Base-by-base conservation (phyloP, 2,888 invertebrate genomes). In the Dascillus cervinus region DNA sequence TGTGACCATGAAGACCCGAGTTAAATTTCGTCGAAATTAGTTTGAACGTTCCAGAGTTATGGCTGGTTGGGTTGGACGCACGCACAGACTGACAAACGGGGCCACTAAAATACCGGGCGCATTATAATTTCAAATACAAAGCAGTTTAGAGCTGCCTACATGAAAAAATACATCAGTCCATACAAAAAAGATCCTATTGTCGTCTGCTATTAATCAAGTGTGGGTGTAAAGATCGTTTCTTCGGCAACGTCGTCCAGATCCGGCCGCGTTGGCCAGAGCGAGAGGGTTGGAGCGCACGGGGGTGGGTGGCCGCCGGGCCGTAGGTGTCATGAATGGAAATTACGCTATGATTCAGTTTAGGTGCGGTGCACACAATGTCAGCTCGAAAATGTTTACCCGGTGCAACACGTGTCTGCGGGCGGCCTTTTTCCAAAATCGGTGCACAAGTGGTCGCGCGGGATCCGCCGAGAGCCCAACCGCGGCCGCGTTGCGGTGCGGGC, bases 281-380 rank as follows among this genome's bases (percentile, higher is more conserved):
- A 38, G 40, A 43, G 25, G 34, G 43, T 20, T 14, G 28, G 35
- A 14, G 13, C 33, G 23, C 26, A n/a, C 41, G 41, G 43, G 47
- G 47, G 47, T 46, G 44, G 47, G 32, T 39, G 32, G 29, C 35
- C 35, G 33, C 32, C 39, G 23, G 17, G 22, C 35, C 43, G 49
- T 50, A 47, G 51, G 51, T 49, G 52, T 49, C 39, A 35, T 49
- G 49, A 50, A 52, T 52, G 52, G 46, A 47, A 46, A 47, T 46
- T 47, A 47, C 45, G 47, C 43, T 45, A 47, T 44, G 52, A 53
- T 53, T 55, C 53, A 53, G 49, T 44, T 45, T 44, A 43, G 46
- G 46, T 38, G 46, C 32, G 43, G 41, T 39, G 27, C 34, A 34
- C 39, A 37, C 41, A 41, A 41, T 43, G 43, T 41, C 41, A 43